Evolutionary conservation across 1,140 invertebrate species (phyloP).

Genomic region (Pseudomyrmex pallidus): DNA sequence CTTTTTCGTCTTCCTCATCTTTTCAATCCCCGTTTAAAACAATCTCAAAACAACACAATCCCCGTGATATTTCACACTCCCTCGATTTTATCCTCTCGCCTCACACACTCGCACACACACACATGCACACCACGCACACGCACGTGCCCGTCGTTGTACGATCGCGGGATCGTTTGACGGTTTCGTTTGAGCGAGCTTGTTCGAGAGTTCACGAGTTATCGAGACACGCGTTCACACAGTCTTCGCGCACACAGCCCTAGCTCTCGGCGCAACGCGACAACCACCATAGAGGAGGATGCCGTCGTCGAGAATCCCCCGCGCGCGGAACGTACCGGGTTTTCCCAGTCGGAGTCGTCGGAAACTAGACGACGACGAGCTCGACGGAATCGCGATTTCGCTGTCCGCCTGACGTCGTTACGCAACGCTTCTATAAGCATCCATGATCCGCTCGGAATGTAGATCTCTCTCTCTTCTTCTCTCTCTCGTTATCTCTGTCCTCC

Average conservation of each 20-base stretch:
- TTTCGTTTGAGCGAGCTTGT: neutral
- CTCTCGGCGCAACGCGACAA: neutral
- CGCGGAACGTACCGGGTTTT: slow-evolving; percentile 33
- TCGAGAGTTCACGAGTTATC: slow-evolving; percentile 3
- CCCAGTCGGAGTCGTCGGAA: slow-evolving; percentile 62
- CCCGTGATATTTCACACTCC: neutral
- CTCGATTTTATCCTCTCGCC: slow-evolving; percentile 20
- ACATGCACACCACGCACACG: slow-evolving; percentile 9
- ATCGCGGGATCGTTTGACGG: neutral
- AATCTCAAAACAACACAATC: neutral
- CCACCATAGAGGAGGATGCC: neutral
- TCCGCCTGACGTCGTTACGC: slow-evolving; percentile 81
- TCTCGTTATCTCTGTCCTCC: slow-evolving; percentile 34
- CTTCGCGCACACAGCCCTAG: neutral
- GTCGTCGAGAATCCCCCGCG: neutral
- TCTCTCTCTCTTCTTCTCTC: slow-evolving; percentile 62
- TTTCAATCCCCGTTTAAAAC: neutral
- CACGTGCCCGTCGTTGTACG: slow-evolving; percentile 1
- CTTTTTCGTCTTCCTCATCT: neutral
- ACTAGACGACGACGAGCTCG: slow-evolving; percentile 61
- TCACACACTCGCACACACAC: slow-evolving; percentile 1
- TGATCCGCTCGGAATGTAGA: slow-evolving; percentile 84
- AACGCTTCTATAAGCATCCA: slow-evolving; percentile 85
- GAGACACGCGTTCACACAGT: slow-evolving; percentile 1
- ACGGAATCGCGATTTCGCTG: slow-evolving; percentile 69